Percentiles rank a stretch among this genome's conserved stretches.
phyloP scores from a whole-genome alignment of 2,888 invertebrate genomes.

The Xestia sexstrigata region DNA sequence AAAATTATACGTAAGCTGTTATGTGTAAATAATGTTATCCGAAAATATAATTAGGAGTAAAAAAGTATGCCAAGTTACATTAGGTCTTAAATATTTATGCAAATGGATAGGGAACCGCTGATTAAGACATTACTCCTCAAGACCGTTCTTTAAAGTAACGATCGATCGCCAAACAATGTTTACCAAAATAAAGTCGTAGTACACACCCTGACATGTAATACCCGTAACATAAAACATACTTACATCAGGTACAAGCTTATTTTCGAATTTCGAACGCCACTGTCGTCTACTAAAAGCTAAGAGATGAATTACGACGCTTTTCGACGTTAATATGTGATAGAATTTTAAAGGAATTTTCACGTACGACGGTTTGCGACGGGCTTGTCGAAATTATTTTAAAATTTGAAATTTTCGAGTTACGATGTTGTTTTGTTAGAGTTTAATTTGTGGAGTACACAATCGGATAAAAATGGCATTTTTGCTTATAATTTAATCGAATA shows the following conservation, averaged over 20 bases:
- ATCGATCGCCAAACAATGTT: conserved; percentile 22
- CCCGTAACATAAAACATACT: conserved; percentile 51
- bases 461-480: neutral
- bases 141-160: conserved; percentile 5
- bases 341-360: conserved; percentile 71
- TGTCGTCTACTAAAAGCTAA: conserved; percentile 69
- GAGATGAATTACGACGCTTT: conserved; percentile 75
- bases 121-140: conserved; percentile 20
- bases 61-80: too few relatives aligned
- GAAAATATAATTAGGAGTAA: too few relatives aligned
- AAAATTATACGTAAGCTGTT: too few relatives aligned
- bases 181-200: conserved; percentile 7
- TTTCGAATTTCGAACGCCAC: conserved; percentile 53
- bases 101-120: too few relatives aligned
- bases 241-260: conserved; percentile 55
- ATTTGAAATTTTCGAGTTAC: conserved; percentile 36
- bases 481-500: neutral
- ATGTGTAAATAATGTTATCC: too few relatives aligned
- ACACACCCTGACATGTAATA: conserved; percentile 39
- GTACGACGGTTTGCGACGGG: conserved; percentile 48
- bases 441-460: neutral
- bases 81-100: too few relatives aligned
- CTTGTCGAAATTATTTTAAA: conserved; percentile 36
- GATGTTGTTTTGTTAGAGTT: neutral
- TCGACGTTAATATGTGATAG: conserved; percentile 72